Evolutionary conservation across 2,113 vertebrate species (phyloP).

Genomic region (Rhynchomys soricoides): DNA sequence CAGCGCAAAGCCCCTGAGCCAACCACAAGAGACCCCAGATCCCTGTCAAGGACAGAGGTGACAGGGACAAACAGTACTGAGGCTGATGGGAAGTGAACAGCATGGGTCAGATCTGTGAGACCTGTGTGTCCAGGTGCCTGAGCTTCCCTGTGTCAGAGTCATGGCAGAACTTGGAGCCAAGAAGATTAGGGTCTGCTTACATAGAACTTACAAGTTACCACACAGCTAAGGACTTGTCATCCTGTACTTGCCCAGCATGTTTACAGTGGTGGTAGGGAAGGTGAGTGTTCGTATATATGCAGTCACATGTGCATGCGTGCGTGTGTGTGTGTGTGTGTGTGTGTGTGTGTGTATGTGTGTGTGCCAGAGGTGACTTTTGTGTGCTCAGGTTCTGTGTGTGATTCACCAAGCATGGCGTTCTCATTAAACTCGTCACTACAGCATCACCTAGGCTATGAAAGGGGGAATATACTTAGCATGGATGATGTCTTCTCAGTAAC

Average conservation of each 20-base stretch:
- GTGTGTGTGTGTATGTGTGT: neutral
- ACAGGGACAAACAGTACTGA: no score
- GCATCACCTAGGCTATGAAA: neutral
- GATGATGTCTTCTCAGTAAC: neutral
- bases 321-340: neutral
- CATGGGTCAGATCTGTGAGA: accelerated
- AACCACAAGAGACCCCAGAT: neutral
- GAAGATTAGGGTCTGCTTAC: neutral
- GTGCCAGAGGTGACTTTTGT: neutral
- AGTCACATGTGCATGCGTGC: neutral
- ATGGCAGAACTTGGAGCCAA: neutral
- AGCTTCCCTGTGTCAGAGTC: neutral
- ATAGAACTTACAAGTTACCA: accelerated
- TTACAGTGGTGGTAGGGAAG: no score
- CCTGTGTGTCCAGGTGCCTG: neutral
- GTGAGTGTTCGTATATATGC: neutral
- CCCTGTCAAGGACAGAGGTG: neutral
- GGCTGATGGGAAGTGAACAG: neutral
- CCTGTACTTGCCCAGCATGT: neutral
- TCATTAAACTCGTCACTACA: neutral
- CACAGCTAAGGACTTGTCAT: accelerated
- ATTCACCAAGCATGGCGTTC: neutral
- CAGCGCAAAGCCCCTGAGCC: neutral
- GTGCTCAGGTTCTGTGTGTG: neutral
- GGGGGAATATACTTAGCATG: accelerated